Base-by-base conservation (phyloP, 1,140 invertebrate genomes). In the Achatina immaculata region DNA sequence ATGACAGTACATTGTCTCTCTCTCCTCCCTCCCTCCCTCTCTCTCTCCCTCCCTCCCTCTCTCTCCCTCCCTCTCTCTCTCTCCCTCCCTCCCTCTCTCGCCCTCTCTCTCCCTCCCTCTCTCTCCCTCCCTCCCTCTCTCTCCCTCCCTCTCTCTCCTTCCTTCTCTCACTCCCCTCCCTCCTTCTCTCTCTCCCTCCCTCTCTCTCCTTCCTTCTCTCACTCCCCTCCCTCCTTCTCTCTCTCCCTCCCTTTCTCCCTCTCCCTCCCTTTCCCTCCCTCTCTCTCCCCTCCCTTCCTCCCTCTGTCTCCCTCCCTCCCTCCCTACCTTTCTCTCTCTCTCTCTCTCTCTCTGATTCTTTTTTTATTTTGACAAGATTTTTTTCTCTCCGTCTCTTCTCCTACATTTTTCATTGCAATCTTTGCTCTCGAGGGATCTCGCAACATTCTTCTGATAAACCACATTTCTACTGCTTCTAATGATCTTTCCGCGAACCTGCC, bases 11-110 rank as follows among this genome's bases (percentile, higher is more conserved):
- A 45, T 34, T 75, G 40, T 75, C 45, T 75, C 73, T 51, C 73
- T 75, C 73, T 75, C 73, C 73, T 75, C 40, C 43, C 73, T 75
- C 73, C 45, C 73, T 75, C 43, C 45, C 73, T 48, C 73, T 48
- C 65, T 72, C 66, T 71, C 66, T 80, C 42, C 51, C 78, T 71
- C 1, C 45, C 38, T 80, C 78, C 71, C 66, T 80, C 78, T 80
- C 66, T 71, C 65, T 80, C 65, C 24, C 65, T 80, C 78, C 21
- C 78, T 80, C 78, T 72, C 65, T 72, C 65, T 48, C 38, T 80
- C 65, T 71, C 62, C 43, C 78, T 66, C 36, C 71, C 78, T 71
- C 66, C 43, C 48, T 24, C 66, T 28, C 78, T 4, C 78, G 24
- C 78, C 31, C 31, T 40, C 65, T 58, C 78, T 58, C 66, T 38